A percentile compares a stretch with the other conserved stretches of the same genome.
Conservation (phyloP, 2,797 vertebrate species). For the Borostomias antarcticus region DNA sequence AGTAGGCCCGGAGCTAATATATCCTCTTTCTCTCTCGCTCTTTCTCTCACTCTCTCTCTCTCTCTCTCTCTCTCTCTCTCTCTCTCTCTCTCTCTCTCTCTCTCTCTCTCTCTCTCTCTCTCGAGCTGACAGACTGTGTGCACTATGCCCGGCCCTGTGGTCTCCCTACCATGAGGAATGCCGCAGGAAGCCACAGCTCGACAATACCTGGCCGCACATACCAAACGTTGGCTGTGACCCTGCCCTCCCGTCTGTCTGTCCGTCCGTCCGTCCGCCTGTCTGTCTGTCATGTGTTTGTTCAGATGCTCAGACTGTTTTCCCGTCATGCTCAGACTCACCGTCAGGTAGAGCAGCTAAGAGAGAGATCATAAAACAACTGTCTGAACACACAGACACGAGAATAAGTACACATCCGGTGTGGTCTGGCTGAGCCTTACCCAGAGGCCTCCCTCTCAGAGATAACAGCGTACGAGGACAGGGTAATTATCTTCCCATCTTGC, state of each 20-base stretch:
- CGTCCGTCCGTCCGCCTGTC: not conserved
- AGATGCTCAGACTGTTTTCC: constrained; percentile 54
- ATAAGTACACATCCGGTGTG: constrained; percentile 45
- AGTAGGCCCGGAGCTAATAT: constrained; percentile 37
- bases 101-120: not conserved
- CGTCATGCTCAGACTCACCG: constrained; percentile 40
- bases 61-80: constrained; percentile 1
- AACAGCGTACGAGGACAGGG: constrained; percentile 44
- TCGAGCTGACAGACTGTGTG: constrained; percentile 38
- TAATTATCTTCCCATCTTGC: constrained; percentile 39
- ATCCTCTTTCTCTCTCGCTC: constrained; percentile 15
- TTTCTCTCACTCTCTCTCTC: constrained; percentile 5
- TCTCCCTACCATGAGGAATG: constrained; percentile 64
- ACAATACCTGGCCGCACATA: constrained; percentile 68
- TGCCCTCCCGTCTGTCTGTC: not conserved
- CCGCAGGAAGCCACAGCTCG: constrained; percentile 59
- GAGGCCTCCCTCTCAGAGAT: constrained; percentile 38
- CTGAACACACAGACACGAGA: constrained; percentile 34
- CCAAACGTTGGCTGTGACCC: constrained; percentile 46
- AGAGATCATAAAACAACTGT: constrained; percentile 42
- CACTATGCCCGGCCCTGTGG: constrained; percentile 44
- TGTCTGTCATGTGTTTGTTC: constrained; percentile 63
- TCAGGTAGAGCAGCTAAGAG: constrained; percentile 29
- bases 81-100: not conserved
- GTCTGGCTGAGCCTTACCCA: constrained; percentile 35